These are phyloP conservation scores for Apamea crenata DNA, from an alignment of 2,888 invertebrate genomes.

Conservation along the genomic window DNA sequence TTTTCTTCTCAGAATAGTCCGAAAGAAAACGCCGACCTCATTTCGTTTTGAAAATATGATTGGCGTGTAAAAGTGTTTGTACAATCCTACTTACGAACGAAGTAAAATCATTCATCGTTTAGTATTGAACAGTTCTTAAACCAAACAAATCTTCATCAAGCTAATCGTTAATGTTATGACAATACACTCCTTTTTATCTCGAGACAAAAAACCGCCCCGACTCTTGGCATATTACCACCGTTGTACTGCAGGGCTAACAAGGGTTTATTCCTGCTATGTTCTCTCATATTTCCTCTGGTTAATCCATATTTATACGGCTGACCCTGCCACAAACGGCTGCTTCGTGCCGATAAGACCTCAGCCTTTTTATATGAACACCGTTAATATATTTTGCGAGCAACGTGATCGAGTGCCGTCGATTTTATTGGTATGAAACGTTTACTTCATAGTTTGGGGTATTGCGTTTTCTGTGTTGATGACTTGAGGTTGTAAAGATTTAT, in stretches of 20 bases:
- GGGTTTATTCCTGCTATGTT: slow-evolving; percentile 76
- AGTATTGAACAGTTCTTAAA: not conserved
- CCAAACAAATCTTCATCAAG: not conserved
- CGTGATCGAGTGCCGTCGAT: slow-evolving; percentile 63
- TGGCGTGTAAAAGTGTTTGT: too few species aligned
- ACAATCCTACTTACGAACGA: too few species aligned
- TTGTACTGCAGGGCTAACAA: slow-evolving; percentile 71
- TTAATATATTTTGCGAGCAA: slow-evolving; percentile 65
- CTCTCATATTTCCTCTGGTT: slow-evolving; percentile 82
- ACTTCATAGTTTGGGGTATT: slow-evolving; percentile 39
- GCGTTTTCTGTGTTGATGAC: slow-evolving; percentile 12
- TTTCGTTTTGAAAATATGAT: too few species aligned
- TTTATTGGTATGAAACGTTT: slow-evolving; percentile 60
- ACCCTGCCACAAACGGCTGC: slow-evolving; percentile 78
- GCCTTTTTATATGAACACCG: slow-evolving; percentile 67
- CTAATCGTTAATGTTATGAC: not conserved
- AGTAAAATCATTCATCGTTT: too few species aligned
- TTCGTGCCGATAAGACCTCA: slow-evolving; percentile 65
- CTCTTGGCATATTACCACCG: slow-evolving; percentile 41
- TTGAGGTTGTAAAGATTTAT: slow-evolving; percentile 5
- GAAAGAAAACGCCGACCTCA: too few species aligned
- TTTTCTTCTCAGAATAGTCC: too few species aligned
- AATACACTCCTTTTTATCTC: not conserved
- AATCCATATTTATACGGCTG: slow-evolving; percentile 88
- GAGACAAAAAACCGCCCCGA: not conserved